A percentile compares a stretch with the other conserved stretches of the same genome.
These are phyloP conservation scores for Speoplatyrhinus poulsoni DNA, from an alignment of 2,113 vertebrate genomes.

Conservation along the genomic window DNA sequence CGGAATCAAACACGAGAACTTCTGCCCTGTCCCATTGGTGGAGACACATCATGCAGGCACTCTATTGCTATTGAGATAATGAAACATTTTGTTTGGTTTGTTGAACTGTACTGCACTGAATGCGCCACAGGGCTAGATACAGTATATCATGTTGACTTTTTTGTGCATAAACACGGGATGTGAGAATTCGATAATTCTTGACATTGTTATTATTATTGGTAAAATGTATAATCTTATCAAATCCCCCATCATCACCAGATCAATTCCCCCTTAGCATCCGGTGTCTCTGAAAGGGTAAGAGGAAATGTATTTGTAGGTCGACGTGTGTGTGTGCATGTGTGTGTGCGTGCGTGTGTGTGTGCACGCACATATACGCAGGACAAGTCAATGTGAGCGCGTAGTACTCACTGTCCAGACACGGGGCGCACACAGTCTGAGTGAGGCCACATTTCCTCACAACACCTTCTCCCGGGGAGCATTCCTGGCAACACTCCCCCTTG, in stretches of 20 bases:
- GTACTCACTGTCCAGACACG: conserved; percentile 96
- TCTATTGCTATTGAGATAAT: conserved; percentile 28
- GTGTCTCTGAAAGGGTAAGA: no score
- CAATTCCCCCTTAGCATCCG: no score
- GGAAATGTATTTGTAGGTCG: no score
- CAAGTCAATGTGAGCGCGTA: neutral
- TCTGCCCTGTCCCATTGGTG: conserved; percentile 20
- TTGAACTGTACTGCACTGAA: neutral
- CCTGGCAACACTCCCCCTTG: conserved; percentile 84
- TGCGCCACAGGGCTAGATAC: neutral
- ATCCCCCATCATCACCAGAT: no score
- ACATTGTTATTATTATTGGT: no score
- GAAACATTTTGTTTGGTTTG: conserved; percentile 26
- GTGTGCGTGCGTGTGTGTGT: neutral
- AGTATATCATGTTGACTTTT: neutral
- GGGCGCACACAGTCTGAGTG: conserved; percentile 86
- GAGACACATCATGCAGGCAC: conserved; percentile 17
- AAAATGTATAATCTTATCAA: no score
- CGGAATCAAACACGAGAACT: conserved; percentile 35
- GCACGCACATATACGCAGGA: neutral
- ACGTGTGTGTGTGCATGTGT: neutral
- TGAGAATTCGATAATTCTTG: no score
- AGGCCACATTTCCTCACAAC: conserved; percentile 81
- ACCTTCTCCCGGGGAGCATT: conserved; percentile 92
- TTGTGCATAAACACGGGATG: neutral